Conservation (phyloP, 2,888 invertebrate species). For the Nephrotoma appendiculata region DNA sequence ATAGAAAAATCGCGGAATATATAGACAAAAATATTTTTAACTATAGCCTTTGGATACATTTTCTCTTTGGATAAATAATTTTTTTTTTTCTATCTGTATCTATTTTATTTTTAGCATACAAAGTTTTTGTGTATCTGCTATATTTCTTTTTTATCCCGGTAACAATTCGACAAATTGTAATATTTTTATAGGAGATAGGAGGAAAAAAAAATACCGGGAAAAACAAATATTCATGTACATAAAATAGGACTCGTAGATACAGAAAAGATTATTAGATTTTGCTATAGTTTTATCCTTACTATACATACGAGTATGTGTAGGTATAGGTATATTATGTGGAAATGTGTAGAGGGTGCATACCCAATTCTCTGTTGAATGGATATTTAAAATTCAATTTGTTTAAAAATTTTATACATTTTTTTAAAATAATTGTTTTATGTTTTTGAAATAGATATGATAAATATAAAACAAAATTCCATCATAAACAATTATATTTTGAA, state of each 20-base stretch:
- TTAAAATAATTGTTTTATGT: background rate
- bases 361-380: background rate
- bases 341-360: background rate
- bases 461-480: background rate
- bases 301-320: background rate
- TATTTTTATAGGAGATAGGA: background rate
- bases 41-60: background rate
- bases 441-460: background rate
- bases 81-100: background rate
- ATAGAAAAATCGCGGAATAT: background rate
- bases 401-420: background rate
- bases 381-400: background rate
- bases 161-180: background rate
- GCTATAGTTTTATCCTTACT: background rate
- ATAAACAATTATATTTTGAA: background rate
- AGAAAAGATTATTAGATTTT: background rate
- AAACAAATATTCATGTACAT: background rate
- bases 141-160: background rate
- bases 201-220: background rate
- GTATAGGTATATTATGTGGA: background rate
- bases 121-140: background rate
- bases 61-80: background rate
- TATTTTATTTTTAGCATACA: background rate
- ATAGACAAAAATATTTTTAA: background rate
- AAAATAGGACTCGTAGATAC: background rate